Base-by-base conservation (phyloP, 2,888 invertebrate genomes). In the Anthoptus insignis region DNA sequence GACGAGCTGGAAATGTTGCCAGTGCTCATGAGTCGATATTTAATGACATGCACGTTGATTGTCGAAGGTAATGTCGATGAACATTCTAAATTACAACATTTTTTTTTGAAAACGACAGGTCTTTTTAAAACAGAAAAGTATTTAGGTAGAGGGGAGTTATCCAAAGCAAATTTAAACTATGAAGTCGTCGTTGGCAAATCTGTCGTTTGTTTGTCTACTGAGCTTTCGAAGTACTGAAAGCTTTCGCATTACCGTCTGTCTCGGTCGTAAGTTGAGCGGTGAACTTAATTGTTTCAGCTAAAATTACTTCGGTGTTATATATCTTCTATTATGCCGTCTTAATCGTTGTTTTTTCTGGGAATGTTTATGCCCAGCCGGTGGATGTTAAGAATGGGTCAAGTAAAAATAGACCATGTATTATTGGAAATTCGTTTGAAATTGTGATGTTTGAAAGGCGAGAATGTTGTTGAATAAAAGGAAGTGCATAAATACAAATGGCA, bases 401-500 rank as follows among this genome's bases (percentile, higher is more conserved):
- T 82, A 80, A 81, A 88, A 89, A 89, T 89, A 89, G 86, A 81
- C 72, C 50, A 76, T 74, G 75, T 87, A 87, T 86, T 86, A 83
- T 85, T 82, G 77, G 83, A 22, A 83, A 71, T 87, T 86, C 86
- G 83, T 88, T 84, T 86, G 82, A 81, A 83, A 83, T 83, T 80
- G 79, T 81, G 76, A 77, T 79, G 72, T 76, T 72, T 68, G 73
- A 65, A 64, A 73, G 76, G 76, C 71, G 74, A 74, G 77, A 73
- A 76, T 74, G 73, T 64, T 76, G 72, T 84, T 82, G 86, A 83
- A 63, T 65, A 65, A 37, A 22, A 37, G 27, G 47, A 61, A 34
- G n/a, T 32, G 29, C 49, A 50, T 50, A 22, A 24, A 47, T n/a
- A 13, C n/a, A 47, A 24, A 47, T 24, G n/a, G 47, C 24, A 47